Evolutionary conservation across 2,797 vertebrate species (phyloP).

Genomic region (Cephalopachus bancanus): DNA sequence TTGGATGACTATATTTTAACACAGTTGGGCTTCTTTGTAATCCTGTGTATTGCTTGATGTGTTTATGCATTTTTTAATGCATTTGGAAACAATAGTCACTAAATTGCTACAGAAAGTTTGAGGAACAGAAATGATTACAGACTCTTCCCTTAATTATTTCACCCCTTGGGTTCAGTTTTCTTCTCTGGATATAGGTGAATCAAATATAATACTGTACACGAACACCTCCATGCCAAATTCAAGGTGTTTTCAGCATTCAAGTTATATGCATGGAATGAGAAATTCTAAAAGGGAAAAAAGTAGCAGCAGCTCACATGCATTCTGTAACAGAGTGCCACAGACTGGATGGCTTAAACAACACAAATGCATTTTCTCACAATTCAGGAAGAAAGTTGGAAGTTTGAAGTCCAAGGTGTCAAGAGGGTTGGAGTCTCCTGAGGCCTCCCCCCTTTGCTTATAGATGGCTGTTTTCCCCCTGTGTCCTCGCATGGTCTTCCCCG

Average conservation of each 20-base stretch:
- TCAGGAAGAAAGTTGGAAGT: not conserved
- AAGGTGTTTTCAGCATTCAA: not conserved
- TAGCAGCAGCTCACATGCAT: too few relatives aligned
- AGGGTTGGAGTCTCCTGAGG: not conserved
- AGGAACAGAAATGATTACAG: not conserved
- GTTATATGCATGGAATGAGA: not conserved
- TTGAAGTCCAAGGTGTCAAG: not conserved
- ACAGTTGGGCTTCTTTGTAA: not conserved
- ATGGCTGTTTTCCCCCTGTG: not conserved
- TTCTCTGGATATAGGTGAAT: not conserved
- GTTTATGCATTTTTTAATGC: not conserved
- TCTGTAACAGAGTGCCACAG: not conserved
- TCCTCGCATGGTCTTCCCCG: not conserved
- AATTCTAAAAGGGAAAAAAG: not conserved
- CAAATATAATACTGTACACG: not conserved
- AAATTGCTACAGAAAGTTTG: not conserved
- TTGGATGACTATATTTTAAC: not conserved
- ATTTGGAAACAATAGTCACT: not conserved
- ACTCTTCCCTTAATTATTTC: not conserved
- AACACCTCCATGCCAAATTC: not conserved
- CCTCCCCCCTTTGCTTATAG: not conserved
- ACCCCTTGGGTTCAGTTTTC: not conserved
- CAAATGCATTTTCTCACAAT: not conserved
- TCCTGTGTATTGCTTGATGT: not conserved
- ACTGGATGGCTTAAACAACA: not conserved